Conservation (phyloP, 2,888 invertebrate genomes). For the Luperina testacea region DNA sequence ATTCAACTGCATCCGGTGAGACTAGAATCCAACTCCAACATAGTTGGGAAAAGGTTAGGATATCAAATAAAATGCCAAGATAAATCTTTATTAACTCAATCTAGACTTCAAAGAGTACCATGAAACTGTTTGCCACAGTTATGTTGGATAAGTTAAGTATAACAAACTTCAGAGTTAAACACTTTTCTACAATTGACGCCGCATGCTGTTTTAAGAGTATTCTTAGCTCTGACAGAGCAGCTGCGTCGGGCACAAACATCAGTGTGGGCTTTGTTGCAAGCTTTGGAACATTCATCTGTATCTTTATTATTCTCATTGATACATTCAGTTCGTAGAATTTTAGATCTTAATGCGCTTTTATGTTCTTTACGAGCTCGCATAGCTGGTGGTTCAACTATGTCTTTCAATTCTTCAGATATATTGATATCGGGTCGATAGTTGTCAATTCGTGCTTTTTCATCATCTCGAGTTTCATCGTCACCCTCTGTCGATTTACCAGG, state of each 20-base stretch:
- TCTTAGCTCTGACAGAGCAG: constrained; percentile 38
- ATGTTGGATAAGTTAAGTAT: background rate
- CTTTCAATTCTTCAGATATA: constrained; percentile 16
- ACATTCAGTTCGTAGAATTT: constrained; percentile 11
- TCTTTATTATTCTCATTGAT: constrained; percentile 8
- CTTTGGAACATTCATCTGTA: constrained; percentile 20
- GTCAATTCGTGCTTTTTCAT: background rate
- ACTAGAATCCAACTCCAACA: no score
- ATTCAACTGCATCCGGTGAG: no score
- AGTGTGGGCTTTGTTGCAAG: constrained; percentile 35
- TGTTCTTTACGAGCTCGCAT: background rate
- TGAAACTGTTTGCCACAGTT: background rate
- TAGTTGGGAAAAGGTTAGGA: no score
- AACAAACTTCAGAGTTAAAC: constrained; percentile 35
- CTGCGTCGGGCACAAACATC: constrained; percentile 30
- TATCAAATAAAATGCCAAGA: constrained; percentile 2
- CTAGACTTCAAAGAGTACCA: background rate
- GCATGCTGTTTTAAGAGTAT: constrained; percentile 32
- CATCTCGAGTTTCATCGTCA: background rate
- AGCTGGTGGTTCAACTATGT: background rate
- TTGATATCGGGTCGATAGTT: constrained; percentile 7
- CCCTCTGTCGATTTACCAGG: background rate
- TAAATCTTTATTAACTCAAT: constrained; percentile 11
- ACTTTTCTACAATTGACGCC: constrained; percentile 32
- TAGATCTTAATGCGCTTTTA: background rate